Conservation (phyloP, 2,888 invertebrate genomes). For the Acronicta aceris region DNA sequence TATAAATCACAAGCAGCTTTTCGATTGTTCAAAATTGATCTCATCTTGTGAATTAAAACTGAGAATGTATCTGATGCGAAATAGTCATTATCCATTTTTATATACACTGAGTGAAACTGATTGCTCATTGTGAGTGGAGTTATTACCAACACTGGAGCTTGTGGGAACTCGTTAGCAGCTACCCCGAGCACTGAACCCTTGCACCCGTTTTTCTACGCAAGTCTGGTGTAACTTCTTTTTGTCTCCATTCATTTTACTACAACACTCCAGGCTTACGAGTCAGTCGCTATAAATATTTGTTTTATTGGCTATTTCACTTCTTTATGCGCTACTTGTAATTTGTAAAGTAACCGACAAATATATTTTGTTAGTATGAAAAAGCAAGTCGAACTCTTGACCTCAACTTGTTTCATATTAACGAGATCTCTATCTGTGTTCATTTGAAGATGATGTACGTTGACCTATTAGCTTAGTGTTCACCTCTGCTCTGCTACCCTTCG, state of each 20-base stretch:
- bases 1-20: slow-evolving; percentile 22
- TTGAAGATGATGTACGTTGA: slow-evolving; percentile 68
- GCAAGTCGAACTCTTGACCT: slow-evolving; percentile 21
- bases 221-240: slow-evolving; percentile 73
- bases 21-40: slow-evolving; percentile 11
- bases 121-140: slow-evolving; percentile 73
- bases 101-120: slow-evolving; percentile 60
- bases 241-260: slow-evolving; percentile 71
- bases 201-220: slow-evolving; percentile 76
- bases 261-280: slow-evolving; percentile 50
- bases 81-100: slow-evolving; percentile 34
- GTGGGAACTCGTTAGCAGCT: slow-evolving; percentile 74
- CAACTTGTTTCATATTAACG: slow-evolving; percentile 37
- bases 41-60: slow-evolving; percentile 11
- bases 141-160: slow-evolving; percentile 72
- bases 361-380: slow-evolving; percentile 9
- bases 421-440: slow-evolving; percentile 63
- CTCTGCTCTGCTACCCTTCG: slow-evolving; percentile 66
- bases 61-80: slow-evolving; percentile 24
- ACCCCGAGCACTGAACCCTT: slow-evolving; percentile 79
- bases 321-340: slow-evolving; percentile 26
- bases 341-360: background rate
- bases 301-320: slow-evolving; percentile 32
- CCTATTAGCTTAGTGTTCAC: slow-evolving; percentile 59
- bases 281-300: slow-evolving; percentile 13